Percentiles rank a stretch among this genome's conserved stretches.
These are phyloP conservation scores for Quadroppia sp. DNA, from an alignment of 2,888 invertebrate species.

Conservation along the genomic window DNA sequence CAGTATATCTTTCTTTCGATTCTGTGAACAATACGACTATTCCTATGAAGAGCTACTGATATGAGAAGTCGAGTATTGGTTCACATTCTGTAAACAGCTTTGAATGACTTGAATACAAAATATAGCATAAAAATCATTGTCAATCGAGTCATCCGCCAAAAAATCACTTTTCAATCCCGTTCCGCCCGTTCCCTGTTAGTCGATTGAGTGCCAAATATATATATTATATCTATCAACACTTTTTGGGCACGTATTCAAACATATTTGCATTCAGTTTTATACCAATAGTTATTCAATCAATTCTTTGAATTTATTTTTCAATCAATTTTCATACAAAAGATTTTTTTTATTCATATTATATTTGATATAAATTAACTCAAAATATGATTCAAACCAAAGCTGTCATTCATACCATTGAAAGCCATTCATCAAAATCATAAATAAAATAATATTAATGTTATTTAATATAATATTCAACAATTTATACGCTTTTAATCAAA, in stretches of 20 bases:
- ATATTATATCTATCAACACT: no score
- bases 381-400: no score
- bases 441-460: no score
- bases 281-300: no score
- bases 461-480: no score
- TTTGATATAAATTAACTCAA: background rate
- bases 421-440: no score
- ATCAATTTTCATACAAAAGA: no score
- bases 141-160: conserved; percentile 11
- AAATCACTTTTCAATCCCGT: background rate
- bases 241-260: background rate
- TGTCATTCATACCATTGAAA: no score
- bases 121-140: conserved; percentile 16
- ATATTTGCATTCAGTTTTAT: background rate
- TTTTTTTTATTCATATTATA: no score
- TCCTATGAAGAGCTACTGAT: background rate
- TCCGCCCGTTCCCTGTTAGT: conserved; percentile 19
- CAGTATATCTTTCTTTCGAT: background rate
- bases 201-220: background rate
- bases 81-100: conserved; percentile 19
- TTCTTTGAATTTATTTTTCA: no score
- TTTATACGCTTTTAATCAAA: no score
- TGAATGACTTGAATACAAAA: background rate
- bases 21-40: background rate
- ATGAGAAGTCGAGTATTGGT: background rate